These are phyloP conservation scores for Pemphredon lugubris DNA, from an alignment of 2,888 invertebrate genomes.

Conservation along the genomic window DNA sequence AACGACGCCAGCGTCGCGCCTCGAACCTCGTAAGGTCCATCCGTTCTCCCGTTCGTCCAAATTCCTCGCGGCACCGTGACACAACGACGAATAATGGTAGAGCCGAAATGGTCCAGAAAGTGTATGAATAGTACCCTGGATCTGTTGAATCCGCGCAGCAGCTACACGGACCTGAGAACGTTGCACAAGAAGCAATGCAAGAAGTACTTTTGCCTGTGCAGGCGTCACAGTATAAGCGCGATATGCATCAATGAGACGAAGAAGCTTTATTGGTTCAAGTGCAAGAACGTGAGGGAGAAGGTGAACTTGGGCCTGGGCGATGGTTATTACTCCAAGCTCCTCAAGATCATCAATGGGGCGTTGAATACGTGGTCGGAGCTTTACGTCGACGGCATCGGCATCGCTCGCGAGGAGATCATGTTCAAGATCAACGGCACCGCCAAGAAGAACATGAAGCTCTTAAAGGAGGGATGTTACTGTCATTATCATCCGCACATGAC, in stretches of 20 bases:
- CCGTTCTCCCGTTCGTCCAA: no score
- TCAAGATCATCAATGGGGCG: slow-evolving; percentile 75
- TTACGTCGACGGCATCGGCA: slow-evolving; percentile 75
- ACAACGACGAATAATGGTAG: slow-evolving; percentile 76
- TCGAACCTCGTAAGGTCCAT: no score
- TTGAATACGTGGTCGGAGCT: slow-evolving; percentile 76
- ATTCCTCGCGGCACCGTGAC: no score
- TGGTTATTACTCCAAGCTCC: slow-evolving; percentile 77
- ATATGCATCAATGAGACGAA: slow-evolving; percentile 78
- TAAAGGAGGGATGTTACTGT: slow-evolving; percentile 79
- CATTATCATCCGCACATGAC: slow-evolving; percentile 94
- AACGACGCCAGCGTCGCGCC: no score
- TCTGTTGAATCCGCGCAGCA: slow-evolving; percentile 73
- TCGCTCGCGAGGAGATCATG: slow-evolving; percentile 75
- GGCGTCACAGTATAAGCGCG: slow-evolving; percentile 77
- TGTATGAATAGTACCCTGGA: slow-evolving; percentile 73
- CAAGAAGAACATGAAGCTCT: slow-evolving; percentile 78
- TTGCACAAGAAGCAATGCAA: slow-evolving; percentile 75
- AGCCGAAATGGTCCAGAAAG: slow-evolving; percentile 73
- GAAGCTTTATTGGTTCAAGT: slow-evolving; percentile 78
- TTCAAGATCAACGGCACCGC: slow-evolving; percentile 78
- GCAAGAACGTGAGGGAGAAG: slow-evolving; percentile 77
- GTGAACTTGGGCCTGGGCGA: slow-evolving; percentile 75
- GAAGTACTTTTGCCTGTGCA: slow-evolving; percentile 77
- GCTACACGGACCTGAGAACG: slow-evolving; percentile 73